phyloP scores from a whole-genome alignment of 2,888 invertebrate species.

The Orgyia antiqua region DNA sequence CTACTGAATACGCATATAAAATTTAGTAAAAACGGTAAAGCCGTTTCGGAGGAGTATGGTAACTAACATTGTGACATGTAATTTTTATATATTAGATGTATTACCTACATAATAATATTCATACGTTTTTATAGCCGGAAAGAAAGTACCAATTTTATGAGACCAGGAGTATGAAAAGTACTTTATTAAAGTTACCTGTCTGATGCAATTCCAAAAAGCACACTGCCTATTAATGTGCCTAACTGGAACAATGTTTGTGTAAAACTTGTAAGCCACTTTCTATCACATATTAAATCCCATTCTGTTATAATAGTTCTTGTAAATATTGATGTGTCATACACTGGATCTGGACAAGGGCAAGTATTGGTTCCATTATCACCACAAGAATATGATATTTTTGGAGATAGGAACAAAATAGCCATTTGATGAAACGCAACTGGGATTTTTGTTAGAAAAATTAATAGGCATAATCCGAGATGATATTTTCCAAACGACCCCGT shows the following conservation, averaged over 20 bases:
- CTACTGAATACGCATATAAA: too few relatives aligned
- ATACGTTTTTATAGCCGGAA: too few relatives aligned
- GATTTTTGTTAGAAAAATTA: slow-evolving; percentile 57
- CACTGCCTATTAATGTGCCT: slow-evolving; percentile 85
- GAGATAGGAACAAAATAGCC: slow-evolving; percentile 71
- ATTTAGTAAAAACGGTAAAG: too few relatives aligned
- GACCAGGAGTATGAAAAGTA: too few relatives aligned
- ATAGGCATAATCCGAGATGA: slow-evolving; percentile 47
- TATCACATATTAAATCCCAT: slow-evolving; percentile 86
- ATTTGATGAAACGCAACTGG: slow-evolving; percentile 72
- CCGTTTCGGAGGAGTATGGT: too few relatives aligned
- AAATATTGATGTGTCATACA: slow-evolving; percentile 82
- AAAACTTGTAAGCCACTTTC: slow-evolving; percentile 80
- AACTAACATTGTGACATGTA: too few relatives aligned
- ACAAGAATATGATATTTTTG: slow-evolving; percentile 42
- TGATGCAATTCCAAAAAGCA: slow-evolving; percentile 84
- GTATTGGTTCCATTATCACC: slow-evolving; percentile 33
- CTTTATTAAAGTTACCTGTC: slow-evolving; percentile 84
- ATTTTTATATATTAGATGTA: too few relatives aligned
- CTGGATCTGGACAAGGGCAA: slow-evolving; percentile 78
- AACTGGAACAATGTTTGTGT: slow-evolving; percentile 87
- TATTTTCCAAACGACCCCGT: slow-evolving; percentile 74
- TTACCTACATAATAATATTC: too few relatives aligned
- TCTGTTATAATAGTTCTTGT: slow-evolving; percentile 84
- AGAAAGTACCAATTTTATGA: too few relatives aligned